Evolutionary conservation across 2,888 invertebrate genomes (phyloP), one percentile per base, ranked within the genome.

Genomic region (Oasisia sp.): DNA sequence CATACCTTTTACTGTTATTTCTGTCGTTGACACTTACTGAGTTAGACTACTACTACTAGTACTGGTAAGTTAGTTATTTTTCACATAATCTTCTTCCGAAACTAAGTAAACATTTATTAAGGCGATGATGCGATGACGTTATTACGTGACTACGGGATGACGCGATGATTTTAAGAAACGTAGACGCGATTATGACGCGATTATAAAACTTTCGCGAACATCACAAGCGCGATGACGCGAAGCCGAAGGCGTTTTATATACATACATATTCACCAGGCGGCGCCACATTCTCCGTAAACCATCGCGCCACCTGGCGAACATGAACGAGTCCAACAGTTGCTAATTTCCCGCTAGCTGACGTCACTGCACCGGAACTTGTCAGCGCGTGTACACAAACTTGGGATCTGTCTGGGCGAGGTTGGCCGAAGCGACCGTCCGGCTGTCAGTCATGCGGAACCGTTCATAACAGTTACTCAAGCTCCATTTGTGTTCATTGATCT

Each of bases 371-470:
- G n/a, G 74, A 19, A 74, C 74, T 74, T 74, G 74, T 74, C 74
- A 74, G 74, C 74, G 74, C 74, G 74, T 74, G 74, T 74, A 74
- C 74, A 74, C 74, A 74, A 74, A 74, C 74, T 27, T 74, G 74
- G 27, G 74, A 19, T 74, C 74, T 74, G 74, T 74, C 74, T 74
- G 74, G 74, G 27, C 74, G n/a, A 74, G 74, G 74, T 74, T 19
- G 27, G 74, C n/a, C 74, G 74, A 14, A 19, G 27, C 27, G 74
- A 56, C 19, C 27, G 74, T 74, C 3, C 27, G 27, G 74, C 74
- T 74, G 74, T 27, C 74, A 74, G 74, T 74, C 74, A 74, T 27
- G 74, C 74, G 74, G 74, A 74, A 74, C 74, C 4, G 27, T 74
- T 74, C 74, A 74, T 27, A 74, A 74, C 74, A 74, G n/a, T 74